Conservation (phyloP, 2,797 vertebrate species). For the Pseudochirops corinnae region DNA sequence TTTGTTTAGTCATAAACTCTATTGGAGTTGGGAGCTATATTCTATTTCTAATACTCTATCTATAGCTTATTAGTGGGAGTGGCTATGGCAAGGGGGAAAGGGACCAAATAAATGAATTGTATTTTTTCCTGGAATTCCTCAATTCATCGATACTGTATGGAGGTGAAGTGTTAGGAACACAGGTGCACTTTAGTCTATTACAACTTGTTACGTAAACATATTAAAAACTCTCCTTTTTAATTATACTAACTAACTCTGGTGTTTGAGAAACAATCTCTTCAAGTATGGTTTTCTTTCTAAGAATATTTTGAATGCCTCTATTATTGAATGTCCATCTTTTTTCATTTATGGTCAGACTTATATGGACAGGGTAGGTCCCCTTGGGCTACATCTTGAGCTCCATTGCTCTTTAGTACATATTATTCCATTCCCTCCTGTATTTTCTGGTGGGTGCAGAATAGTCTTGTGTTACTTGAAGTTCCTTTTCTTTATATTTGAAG, state of each 20-base stretch:
- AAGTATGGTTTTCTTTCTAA: not conserved
- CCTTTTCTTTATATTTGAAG: not conserved
- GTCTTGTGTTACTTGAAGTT: not conserved
- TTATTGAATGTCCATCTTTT: not conserved
- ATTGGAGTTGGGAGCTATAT: not conserved
- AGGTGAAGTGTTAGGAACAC: not conserved
- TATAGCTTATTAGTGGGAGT: not conserved
- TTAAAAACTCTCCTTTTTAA: not conserved
- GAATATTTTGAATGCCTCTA: not conserved
- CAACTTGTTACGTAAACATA: not conserved
- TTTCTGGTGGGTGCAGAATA: not conserved
- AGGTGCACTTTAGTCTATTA: not conserved
- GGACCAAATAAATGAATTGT: not conserved
- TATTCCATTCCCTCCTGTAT: not conserved
- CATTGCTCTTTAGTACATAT: not conserved
- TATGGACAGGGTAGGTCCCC: not conserved
- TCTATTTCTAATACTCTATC: not conserved
- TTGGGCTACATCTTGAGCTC: not conserved
- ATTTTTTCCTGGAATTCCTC: not conserved
- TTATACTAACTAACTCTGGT: not conserved
- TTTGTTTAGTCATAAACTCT: not conserved
- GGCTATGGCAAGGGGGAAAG: not conserved
- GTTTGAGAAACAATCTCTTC: not conserved
- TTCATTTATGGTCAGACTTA: not conserved
- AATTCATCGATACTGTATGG: not conserved